A percentile compares a stretch with the other conserved stretches of the same genome.
Evolutionary conservation across 1,140 invertebrate species (phyloP).

Genomic region (Helicorthomorpha holstii): DNA sequence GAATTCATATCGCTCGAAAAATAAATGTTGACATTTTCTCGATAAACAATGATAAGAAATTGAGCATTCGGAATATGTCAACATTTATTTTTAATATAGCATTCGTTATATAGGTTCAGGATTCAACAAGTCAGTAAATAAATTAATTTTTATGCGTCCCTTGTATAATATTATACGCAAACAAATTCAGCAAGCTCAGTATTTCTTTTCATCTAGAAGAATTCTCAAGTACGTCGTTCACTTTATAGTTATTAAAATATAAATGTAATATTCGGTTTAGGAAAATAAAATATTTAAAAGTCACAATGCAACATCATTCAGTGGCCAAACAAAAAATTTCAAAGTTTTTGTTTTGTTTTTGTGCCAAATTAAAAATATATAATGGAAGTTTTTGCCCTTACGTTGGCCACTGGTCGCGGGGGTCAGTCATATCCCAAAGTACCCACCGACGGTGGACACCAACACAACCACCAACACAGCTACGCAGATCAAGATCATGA

Average conservation of each 20-base stretch:
- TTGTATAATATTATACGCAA: no score
- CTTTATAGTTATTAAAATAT: neutral
- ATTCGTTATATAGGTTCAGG: no score
- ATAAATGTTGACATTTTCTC: no score
- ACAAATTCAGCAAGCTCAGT: no score
- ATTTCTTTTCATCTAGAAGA: neutral
- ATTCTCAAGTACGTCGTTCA: neutral
- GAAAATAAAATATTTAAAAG: neutral
- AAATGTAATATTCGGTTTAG: neutral
- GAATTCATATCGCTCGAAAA: no score
- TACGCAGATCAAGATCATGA: constrained; percentile 37
- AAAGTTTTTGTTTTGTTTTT: neutral
- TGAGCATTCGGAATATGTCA: no score
- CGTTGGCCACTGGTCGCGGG: neutral
- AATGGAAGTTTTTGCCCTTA: neutral
- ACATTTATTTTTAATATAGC: no score
- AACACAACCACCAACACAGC: constrained; percentile 30
- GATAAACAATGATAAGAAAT: no score
- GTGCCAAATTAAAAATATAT: neutral
- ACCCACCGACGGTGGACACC: constrained; percentile 23
- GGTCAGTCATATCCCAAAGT: constrained; percentile 10
- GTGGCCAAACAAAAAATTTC: neutral
- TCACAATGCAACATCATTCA: neutral
- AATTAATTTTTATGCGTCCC: no score
- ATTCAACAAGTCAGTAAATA: no score